These are phyloP conservation scores for Poicephalus meyeri DNA, from an alignment of 2,113 vertebrate species.

Conservation along the genomic window DNA sequence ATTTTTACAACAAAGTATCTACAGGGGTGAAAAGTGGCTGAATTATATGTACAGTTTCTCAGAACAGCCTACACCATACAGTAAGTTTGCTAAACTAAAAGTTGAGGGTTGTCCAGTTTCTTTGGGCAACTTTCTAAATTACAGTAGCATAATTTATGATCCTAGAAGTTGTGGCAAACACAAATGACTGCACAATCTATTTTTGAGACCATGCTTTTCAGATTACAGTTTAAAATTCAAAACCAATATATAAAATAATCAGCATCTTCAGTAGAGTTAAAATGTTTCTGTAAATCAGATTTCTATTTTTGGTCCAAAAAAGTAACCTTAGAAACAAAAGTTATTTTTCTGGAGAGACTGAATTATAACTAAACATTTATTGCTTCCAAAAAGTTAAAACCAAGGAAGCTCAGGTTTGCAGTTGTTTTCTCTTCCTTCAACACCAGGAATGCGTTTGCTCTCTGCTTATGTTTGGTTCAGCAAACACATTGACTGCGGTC, in stretches of 20 bases:
- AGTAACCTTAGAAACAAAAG: not conserved
- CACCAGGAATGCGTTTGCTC: not conserved
- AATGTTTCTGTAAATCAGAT: not conserved
- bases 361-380: not conserved
- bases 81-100: not conserved
- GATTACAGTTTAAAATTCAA: not conserved
- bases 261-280: not conserved
- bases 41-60: not conserved
- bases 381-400: not conserved
- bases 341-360: not conserved
- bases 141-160: not conserved
- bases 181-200: not conserved
- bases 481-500: not conserved
- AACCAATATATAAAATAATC: not conserved
- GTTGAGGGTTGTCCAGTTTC: not conserved
- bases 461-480: not conserved
- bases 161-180: not conserved
- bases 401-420: not conserved
- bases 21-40: not conserved
- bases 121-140: not conserved
- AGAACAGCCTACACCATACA: not conserved
- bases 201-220: not conserved
- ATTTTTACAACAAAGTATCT: not conserved
- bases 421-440: constrained; percentile 18
- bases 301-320: not conserved